Evolutionary conservation across 2,888 invertebrate genomes (phyloP).

Genomic region (Hydrotaea cyrtoneurina): DNA sequence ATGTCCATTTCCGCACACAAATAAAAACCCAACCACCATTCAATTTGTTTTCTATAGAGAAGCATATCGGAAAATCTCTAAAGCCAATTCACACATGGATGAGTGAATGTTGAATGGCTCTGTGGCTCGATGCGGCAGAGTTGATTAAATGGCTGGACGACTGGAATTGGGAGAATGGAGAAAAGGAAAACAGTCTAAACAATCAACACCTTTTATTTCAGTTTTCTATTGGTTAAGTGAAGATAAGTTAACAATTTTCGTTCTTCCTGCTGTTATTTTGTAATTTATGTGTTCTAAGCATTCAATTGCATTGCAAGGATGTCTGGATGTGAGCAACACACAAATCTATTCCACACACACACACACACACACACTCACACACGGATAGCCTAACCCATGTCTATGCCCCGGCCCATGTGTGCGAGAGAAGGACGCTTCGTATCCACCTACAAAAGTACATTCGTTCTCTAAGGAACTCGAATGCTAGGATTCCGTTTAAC

Average conservation of each 20-base stretch:
- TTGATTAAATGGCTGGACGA: constrained; percentile 20
- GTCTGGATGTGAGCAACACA: constrained; percentile 19
- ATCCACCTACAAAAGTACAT: constrained; percentile 9
- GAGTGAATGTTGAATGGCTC: background rate
- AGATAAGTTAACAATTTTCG: constrained; percentile 68
- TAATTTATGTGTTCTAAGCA: constrained; percentile 66
- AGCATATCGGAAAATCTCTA: constrained; percentile 20
- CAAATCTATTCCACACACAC: background rate
- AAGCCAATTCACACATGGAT: constrained; percentile 2
- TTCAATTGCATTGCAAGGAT: constrained; percentile 55
- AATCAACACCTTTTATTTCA: constrained; percentile 64
- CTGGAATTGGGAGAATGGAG: background rate
- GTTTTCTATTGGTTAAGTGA: constrained; percentile 60
- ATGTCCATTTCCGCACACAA: background rate
- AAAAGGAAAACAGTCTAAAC: constrained; percentile 46
- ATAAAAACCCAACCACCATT: background rate
- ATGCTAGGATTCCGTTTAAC: constrained; percentile 46
- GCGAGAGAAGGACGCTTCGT: constrained; percentile 1
- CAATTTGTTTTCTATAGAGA: background rate
- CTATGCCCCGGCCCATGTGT: background rate
- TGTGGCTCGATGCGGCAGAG: background rate
- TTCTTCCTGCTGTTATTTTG: constrained; percentile 65
- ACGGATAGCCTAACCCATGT: background rate
- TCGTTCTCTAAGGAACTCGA: constrained; percentile 16
- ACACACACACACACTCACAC: background rate